Evolutionary conservation across 2,888 invertebrate species (phyloP), one percentile per base, ranked within the genome.

Genomic region (Lydus trimaculatus): DNA sequence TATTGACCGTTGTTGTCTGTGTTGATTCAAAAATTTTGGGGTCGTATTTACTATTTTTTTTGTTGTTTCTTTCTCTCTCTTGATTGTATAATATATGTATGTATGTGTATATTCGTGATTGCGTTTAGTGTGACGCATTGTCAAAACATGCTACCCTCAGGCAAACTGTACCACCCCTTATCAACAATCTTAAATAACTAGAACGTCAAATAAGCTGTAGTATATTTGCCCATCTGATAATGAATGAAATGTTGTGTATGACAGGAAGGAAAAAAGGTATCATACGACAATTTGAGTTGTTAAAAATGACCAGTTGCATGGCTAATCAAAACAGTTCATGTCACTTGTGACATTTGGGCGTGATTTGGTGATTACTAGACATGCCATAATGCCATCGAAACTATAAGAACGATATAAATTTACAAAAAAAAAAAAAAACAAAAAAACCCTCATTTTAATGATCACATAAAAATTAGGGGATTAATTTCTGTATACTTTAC

Each of bases 121-220:
- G 75, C 75, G 76, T 76, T 76, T 67, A 70, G 72, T 72, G 80
- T 80, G 81, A 81, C 80, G 81, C 81, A 80, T 79, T 82, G 81
- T 81, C 80, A 80, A 80, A 80, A 80, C 79, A 67, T 72, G 73
- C 70, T 67, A 65, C 69, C 68, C 72, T 66, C 31, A 63, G 67
- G 67, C 69, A 61, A 64, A 69, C 33, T 43, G 33, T 64, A 59
- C 56, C 66, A 58, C 68, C 71, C 69, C 70, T 76, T 78, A 78
- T 79, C 78, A 71, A 48, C 66, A 70, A 80, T 80, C 80, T 80
- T 75, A 77, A 79, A 79, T 78, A 79, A 79, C 77, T 80, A 75
- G 73, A 73, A 74, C 77, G 79, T 79, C 79, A 79, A 80, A 79
- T 79, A 77, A 79, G 78, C 74, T 73, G 75, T 73, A 71, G 20